phyloP scores from a whole-genome alignment of 2,888 invertebrate genomes.

The Copidosoma aretas region DNA sequence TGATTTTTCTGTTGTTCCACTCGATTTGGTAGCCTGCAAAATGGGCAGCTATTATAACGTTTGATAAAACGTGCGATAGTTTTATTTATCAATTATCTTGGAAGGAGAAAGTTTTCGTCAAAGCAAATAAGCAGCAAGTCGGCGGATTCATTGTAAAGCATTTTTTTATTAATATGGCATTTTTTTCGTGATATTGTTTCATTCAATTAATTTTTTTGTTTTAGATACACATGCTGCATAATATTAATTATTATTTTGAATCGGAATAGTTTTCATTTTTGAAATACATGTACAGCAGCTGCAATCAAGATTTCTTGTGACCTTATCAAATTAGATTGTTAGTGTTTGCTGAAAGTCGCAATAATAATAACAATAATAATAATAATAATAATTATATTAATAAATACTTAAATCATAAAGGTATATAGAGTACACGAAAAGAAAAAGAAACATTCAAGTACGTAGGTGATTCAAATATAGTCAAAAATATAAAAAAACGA shows the following conservation, averaged over 20 bases:
- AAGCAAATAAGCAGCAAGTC: slow-evolving; percentile 20
- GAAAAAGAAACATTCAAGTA: slow-evolving; percentile 4
- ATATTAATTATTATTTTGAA: too few species aligned
- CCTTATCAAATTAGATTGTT: too few species aligned
- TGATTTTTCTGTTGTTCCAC: slow-evolving; percentile 85
- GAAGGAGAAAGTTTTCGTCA: not conserved
- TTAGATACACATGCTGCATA: too few species aligned
- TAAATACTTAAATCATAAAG: not conserved
- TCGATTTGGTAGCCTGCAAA: slow-evolving; percentile 80
- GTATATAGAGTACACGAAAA: not conserved
- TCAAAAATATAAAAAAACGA: slow-evolving; percentile 2
- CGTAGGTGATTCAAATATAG: not conserved
- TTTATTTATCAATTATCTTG: not conserved
- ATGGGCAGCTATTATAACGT: slow-evolving; percentile 34
- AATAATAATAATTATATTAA: not conserved
- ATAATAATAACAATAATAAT: too few species aligned
- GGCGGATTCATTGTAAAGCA: slow-evolving; percentile 3
- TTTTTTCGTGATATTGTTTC: not conserved
- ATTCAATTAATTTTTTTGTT: too few species aligned
- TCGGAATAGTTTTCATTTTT: too few species aligned
- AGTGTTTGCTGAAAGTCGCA: too few species aligned
- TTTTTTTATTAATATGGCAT: not conserved
- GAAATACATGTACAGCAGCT: too few species aligned
- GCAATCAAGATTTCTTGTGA: too few species aligned
- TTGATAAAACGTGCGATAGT: not conserved